Evolutionary conservation across 2,113 vertebrate genomes (phyloP).

Genomic region (Dipodomys ordii): DNA sequence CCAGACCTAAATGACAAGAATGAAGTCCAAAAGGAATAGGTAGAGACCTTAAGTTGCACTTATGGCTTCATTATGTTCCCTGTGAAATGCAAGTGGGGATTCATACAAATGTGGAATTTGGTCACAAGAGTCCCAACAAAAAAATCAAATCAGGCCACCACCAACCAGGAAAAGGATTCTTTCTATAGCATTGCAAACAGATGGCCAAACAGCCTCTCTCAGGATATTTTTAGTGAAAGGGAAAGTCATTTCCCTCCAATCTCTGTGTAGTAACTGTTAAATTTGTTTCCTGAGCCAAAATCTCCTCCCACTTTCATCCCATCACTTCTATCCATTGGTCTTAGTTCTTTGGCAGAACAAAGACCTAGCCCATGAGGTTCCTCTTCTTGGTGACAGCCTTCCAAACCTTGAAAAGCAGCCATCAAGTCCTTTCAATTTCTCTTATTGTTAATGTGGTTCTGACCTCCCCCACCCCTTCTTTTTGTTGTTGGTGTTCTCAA

Average conservation of each 20-base stretch:
- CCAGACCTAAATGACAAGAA: background rate
- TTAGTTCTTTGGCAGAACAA: conserved; percentile 48
- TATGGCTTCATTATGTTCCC: background rate
- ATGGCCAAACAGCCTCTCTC: conserved; percentile 77
- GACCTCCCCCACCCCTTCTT: background rate
- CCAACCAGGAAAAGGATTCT: conserved; percentile 61
- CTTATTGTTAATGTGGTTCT: background rate
- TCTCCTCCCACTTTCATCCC: conserved; percentile 51
- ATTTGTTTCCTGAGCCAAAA: conserved; percentile 69
- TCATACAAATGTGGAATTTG: conserved; percentile 60
- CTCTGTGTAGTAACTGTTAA: conserved; percentile 76
- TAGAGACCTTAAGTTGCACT: background rate
- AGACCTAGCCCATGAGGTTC: conserved; percentile 15
- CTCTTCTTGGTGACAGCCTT: background rate
- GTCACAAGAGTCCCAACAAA: conserved; percentile 61
- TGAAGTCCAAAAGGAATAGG: background rate
- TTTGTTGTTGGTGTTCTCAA: background rate
- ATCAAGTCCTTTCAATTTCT: background rate
- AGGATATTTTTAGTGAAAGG: conserved; percentile 77
- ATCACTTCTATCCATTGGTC: conserved; percentile 35
- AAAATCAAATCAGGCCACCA: conserved; percentile 74
- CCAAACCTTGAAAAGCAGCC: background rate
- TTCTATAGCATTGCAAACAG: conserved; percentile 79
- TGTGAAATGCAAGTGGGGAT: background rate
- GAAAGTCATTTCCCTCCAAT: conserved; percentile 77